Evolutionary conservation across 2,113 vertebrate species (phyloP), one percentile per base, ranked within the genome.

Genomic region (Sylvietta virens): DNA sequence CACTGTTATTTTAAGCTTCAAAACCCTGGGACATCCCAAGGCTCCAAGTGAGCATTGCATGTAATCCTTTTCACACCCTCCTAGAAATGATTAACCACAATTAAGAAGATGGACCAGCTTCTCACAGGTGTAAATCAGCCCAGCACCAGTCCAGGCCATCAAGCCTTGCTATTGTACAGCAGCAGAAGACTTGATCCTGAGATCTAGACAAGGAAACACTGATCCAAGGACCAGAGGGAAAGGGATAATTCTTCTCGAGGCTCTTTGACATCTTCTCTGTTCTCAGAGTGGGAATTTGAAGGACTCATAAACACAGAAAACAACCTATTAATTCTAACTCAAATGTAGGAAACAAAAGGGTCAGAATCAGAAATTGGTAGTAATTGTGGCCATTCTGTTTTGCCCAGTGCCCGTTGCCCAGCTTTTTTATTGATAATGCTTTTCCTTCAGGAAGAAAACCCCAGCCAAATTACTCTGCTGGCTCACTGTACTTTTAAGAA

Each of bases 401-500:
- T 76, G 40, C 23, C 22, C 37, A 13, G 61, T 35, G 23, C 21
- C 22, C 7, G 5, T 16, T 62, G 31, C 40, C 27, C 81, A 48
- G 19, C 2, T 51, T 90, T 84, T 88, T 69, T 61, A 50, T 19
- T 13, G 11, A 66, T 56, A 51, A 1, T 62, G 23, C 12, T 93
- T 86, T 77, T 80, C 56, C 51, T 88, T 67, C 28, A 51, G 60
- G 60, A 17, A 51, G 81, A 53, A 73, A 50, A 45, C 2, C 6
- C 19, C 48, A 84, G 48, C 50, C 88, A 62, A 70, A 33, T 74
- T 78, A 60, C 67, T 84, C 60, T 74, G 42, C n/a, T 88, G 69
- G 72, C 82, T 90, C 77, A 45, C 88, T 86, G 86, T 81, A 81
- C 77, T 86, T 91, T 86, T 47, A 92, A 92, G 87, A 81, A 95